These are phyloP conservation scores for Caenorhabditis sp. DNA, from an alignment of 2,888 invertebrate species.

Conservation along the genomic window DNA sequence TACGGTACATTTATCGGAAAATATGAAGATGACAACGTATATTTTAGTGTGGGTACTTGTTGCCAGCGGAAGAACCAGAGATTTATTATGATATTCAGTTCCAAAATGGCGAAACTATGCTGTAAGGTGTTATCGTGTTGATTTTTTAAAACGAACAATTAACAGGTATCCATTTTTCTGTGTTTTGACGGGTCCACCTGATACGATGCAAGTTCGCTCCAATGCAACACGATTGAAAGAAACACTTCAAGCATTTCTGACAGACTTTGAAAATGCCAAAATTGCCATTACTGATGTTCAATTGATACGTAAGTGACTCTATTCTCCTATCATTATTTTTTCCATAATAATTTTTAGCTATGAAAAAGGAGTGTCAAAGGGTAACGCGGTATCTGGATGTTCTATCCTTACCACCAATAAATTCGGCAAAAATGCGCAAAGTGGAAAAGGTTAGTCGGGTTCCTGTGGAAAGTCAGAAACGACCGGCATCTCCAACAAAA, in stretches of 20 bases:
- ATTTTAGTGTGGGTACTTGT: conserved; percentile 31
- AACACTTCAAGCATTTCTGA: conserved; percentile 17
- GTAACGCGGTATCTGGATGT: conserved; percentile 16
- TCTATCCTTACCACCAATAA: conserved; percentile 15
- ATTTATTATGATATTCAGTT: conserved; percentile 30
- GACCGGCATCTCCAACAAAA: neutral
- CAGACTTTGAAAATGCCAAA: conserved; percentile 15
- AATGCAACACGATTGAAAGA: conserved; percentile 5
- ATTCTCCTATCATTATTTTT: too few species aligned
- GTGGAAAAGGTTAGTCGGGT: conserved; percentile 10
- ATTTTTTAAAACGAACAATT: too few species aligned
- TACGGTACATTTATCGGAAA: conserved; percentile 7
- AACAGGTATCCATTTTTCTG: conserved; percentile 35
- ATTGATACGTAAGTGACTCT: conserved; percentile 8
- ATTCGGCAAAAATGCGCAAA: conserved; percentile 11
- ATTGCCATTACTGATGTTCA: conserved; percentile 10
- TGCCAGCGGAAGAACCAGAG: conserved; percentile 23
- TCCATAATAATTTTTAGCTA: conserved; percentile 7
- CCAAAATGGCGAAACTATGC: conserved; percentile 16
- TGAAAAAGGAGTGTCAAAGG: conserved; percentile 3
- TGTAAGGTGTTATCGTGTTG: too few species aligned
- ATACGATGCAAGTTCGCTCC: conserved; percentile 12
- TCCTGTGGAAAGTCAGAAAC: neutral
- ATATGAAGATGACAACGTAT: neutral
- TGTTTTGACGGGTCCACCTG: conserved; percentile 23